phyloP scores from a whole-genome alignment of 2,888 invertebrate species.

The Auanema sp. region DNA sequence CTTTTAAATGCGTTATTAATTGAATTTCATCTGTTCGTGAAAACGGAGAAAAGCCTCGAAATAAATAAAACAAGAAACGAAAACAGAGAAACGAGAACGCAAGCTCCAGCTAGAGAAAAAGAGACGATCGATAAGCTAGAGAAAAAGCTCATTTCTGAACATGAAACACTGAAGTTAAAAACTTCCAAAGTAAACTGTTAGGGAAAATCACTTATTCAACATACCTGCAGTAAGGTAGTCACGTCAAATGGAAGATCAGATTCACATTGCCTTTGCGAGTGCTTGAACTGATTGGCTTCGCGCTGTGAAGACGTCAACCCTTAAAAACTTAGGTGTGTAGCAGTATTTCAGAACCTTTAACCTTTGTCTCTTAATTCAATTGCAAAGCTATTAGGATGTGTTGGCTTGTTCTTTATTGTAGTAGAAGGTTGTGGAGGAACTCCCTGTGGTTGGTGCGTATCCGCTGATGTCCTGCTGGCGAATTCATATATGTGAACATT shows the following conservation, averaged over 20 bases:
- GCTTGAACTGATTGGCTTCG: slow-evolving; percentile 54
- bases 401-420: not conserved
- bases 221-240: slow-evolving; percentile 28
- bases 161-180: not conserved
- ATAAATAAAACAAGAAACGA: too few relatives aligned
- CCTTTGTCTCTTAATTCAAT: slow-evolving; percentile 36
- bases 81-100: not conserved
- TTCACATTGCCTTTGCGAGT: slow-evolving; percentile 23
- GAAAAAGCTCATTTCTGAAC: not conserved
- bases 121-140: not conserved
- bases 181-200: not conserved
- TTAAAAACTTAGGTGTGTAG: slow-evolving; percentile 13
- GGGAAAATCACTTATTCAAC: slow-evolving; percentile 1
- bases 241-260: slow-evolving; percentile 30
- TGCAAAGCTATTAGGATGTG: slow-evolving; percentile 22
- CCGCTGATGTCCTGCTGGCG: slow-evolving; percentile 26
- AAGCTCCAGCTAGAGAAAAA: not conserved
- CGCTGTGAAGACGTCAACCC: slow-evolving; percentile 54
- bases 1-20: too few relatives aligned
- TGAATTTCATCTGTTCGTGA: too few relatives aligned
- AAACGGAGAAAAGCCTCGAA: too few relatives aligned
- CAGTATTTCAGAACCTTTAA: not conserved
- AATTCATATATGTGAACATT: slow-evolving; percentile 30
- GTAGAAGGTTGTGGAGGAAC: too few relatives aligned
- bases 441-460: not conserved